A percentile compares a stretch with the other conserved stretches of the same genome.
These are phyloP conservation scores for Agrochola litura DNA, from an alignment of 2,888 invertebrate species.

Conservation along the genomic window DNA sequence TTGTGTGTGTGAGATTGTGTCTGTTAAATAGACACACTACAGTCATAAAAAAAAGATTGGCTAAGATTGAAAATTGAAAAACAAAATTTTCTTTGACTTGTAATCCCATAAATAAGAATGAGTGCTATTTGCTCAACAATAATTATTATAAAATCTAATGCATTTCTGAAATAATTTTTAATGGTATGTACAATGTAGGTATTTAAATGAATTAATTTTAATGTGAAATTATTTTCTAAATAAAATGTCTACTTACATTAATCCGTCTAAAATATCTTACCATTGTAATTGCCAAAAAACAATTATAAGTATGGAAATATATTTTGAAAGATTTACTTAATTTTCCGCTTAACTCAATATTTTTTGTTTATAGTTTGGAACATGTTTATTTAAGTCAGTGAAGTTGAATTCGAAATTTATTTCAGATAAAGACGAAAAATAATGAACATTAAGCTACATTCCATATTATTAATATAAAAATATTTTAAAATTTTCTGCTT, in stretches of 20 bases:
- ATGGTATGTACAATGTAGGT: constrained; percentile 9
- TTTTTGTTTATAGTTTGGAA: not conserved
- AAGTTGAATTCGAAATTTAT: constrained; percentile 1
- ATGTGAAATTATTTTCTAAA: not conserved
- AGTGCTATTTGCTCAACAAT: constrained; percentile 21
- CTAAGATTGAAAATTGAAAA: not conserved
- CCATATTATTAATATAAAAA: constrained; percentile 1
- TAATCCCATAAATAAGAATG: not conserved
- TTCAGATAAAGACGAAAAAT: not conserved
- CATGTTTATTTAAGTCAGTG: constrained; percentile 17
- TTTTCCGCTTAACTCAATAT: not conserved
- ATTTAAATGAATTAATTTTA: constrained; percentile 15
- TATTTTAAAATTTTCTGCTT: not conserved
- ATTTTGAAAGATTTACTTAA: not conserved
- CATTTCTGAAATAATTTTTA: constrained; percentile 28
- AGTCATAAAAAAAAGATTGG: no score
- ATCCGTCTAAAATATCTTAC: constrained; percentile 6
- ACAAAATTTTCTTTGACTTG: not conserved
- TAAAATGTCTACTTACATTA: constrained; percentile 12
- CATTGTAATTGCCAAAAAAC: constrained; percentile 14
- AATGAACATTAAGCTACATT: constrained; percentile 4
- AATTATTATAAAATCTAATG: constrained; percentile 12
- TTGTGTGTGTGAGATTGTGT: no score
- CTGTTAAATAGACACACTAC: no score
- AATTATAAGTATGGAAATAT: not conserved